phyloP scores from a whole-genome alignment of 92 coral and sea anemone species.

The Zoanthus sansibaricus region DNA sequence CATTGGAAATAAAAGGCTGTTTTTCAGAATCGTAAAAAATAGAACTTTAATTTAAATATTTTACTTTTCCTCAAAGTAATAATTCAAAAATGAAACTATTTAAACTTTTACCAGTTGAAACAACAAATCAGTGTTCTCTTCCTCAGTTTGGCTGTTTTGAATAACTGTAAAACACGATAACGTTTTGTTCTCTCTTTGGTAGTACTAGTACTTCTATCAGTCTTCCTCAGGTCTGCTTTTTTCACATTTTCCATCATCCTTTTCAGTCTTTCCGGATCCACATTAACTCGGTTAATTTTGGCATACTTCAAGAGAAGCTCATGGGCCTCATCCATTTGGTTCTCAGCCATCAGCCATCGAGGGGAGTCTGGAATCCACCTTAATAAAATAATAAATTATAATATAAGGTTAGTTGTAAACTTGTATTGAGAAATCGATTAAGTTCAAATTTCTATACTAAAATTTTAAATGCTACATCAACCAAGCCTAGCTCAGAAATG shows the following conservation, averaged over 20 bases:
- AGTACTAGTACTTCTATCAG: constrained; percentile 8
- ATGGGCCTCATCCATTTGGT: constrained; percentile 77
- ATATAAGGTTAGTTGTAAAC: no score
- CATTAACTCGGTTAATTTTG: constrained; percentile 64
- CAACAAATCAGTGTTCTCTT: constrained; percentile 72
- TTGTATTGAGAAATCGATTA: no score
- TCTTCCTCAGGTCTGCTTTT: constrained; percentile 54
- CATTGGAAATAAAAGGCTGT: no score
- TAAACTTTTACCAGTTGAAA: constrained; percentile 70
- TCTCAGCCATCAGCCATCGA: constrained; percentile 82
- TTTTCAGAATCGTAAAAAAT: background rate
- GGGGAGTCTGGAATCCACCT: constrained; percentile 87
- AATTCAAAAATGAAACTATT: background rate
- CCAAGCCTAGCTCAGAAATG: no score
- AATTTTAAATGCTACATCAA: no score
- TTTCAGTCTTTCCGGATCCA: constrained; percentile 55
- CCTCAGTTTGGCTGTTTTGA: constrained; percentile 72
- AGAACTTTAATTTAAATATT: background rate
- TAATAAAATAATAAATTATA: background rate
- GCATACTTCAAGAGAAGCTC: constrained; percentile 67
- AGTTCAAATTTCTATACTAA: no score
- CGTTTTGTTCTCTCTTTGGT: background rate
- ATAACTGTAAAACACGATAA: constrained; percentile 56
- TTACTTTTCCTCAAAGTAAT: background rate
- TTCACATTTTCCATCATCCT: constrained; percentile 65